A percentile compares a stretch with the other conserved stretches of the same genome.
Conservation (phyloP, 2,888 invertebrate genomes). For the Troilus luridus region DNA sequence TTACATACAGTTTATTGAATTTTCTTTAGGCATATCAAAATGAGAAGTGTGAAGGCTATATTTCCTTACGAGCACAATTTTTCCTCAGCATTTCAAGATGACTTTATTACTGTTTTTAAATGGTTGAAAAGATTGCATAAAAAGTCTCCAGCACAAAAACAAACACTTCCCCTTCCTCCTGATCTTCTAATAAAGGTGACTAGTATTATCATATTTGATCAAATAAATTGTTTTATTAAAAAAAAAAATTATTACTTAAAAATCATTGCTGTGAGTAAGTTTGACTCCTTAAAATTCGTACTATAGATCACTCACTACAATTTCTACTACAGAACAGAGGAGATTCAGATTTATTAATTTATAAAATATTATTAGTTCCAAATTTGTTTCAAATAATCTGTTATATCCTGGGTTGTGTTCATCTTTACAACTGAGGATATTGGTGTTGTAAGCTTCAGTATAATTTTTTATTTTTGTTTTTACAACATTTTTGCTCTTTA, state of each 20-base stretch:
- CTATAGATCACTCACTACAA: no score
- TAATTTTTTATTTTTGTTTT: no score
- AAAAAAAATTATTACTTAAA: not conserved
- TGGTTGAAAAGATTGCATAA: slow-evolving; percentile 92
- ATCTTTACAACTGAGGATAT: no score
- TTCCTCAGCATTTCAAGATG: slow-evolving; percentile 89
- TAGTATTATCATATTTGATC: slow-evolving; percentile 57
- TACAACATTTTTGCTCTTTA: no score
- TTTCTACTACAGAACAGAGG: no score
- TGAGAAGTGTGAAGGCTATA: slow-evolving; percentile 78
- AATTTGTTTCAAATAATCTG: no score
- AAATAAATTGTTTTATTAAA: not conserved
- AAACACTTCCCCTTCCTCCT: slow-evolving; percentile 87
- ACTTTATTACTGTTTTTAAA: slow-evolving; percentile 90
- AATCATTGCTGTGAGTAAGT: no score
- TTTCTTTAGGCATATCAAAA: slow-evolving; percentile 72
- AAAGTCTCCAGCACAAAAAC: slow-evolving; percentile 66
- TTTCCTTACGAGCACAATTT: slow-evolving; percentile 92
- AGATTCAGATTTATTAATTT: no score
- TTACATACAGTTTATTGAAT: not conserved
- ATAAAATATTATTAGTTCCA: no score
- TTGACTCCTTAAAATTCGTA: no score
- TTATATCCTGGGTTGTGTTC: no score
- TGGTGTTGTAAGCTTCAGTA: no score
- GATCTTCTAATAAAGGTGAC: slow-evolving; percentile 90